phyloP scores from a whole-genome alignment of 2,113 vertebrate genomes.

The Desmodus rotundus region DNA sequence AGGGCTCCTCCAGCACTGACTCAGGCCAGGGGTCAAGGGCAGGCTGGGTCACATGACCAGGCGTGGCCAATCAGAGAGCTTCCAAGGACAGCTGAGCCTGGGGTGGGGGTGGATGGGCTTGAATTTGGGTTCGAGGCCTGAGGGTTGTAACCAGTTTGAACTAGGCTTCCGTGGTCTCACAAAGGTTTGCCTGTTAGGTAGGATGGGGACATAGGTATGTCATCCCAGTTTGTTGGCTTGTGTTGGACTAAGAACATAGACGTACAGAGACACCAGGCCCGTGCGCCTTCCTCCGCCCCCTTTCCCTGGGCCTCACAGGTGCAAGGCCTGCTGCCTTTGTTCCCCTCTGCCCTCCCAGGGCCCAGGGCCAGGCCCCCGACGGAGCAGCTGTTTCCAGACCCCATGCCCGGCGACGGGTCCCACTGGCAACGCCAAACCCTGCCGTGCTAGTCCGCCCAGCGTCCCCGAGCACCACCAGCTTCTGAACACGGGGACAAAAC shows the following conservation, averaged over 20 bases:
- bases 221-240: too few species aligned
- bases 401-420: rapidly evolving
- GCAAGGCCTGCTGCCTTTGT: not conserved
- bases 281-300: rapidly evolving
- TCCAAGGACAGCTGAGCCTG: not conserved
- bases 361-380: too few species aligned
- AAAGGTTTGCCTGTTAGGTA: rapidly evolving
- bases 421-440: rapidly evolving
- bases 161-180: rapidly evolving
- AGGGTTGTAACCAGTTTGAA: not conserved
- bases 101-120: not conserved
- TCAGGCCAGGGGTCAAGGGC: not conserved
- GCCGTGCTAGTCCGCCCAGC: rapidly evolving
- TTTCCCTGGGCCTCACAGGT: not conserved
- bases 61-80: not conserved
- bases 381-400: rapidly evolving
- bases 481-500: rapidly evolving
- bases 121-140: not conserved
- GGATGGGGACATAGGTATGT: rapidly evolving
- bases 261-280: rapidly evolving
- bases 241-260: not conserved
- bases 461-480: not conserved
- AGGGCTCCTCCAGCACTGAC: not conserved
- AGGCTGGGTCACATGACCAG: not conserved
- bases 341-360: not conserved